phyloP scores from a whole-genome alignment of 2,797 vertebrate species.

The Alca torda region DNA sequence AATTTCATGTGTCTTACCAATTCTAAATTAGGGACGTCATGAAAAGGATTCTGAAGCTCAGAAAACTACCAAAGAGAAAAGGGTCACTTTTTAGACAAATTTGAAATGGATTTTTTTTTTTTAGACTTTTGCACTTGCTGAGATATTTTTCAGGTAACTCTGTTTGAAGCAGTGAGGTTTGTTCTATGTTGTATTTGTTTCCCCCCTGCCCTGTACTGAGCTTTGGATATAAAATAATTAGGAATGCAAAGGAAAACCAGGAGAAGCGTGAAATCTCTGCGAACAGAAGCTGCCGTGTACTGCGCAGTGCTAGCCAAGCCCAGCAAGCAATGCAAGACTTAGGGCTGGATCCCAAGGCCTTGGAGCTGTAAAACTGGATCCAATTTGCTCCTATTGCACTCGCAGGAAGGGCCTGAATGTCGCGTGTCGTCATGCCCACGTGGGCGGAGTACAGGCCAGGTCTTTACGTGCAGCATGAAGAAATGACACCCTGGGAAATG shows the following conservation, averaged over 20 bases:
- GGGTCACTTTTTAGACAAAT: background rate
- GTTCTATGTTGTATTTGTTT: background rate
- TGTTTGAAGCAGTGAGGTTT: background rate
- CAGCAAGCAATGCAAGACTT: background rate
- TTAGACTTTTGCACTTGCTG: background rate
- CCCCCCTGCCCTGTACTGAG: background rate
- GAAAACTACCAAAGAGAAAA: background rate
- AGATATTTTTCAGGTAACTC: background rate
- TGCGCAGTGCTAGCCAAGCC: background rate
- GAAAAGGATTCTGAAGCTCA: background rate
- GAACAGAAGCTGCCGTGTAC: background rate
- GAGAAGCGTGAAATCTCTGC: background rate
- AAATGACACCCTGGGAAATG: background rate
- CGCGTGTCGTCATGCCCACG: background rate
- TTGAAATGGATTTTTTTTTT: background rate
- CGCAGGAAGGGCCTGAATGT: background rate
- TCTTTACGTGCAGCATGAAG: background rate
- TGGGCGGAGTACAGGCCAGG: background rate
- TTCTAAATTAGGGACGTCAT: background rate
- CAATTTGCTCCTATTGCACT: background rate
- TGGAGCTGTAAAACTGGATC: background rate
- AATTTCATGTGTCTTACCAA: background rate
- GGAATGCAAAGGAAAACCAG: background rate
- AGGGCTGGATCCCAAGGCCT: background rate
- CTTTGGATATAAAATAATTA: background rate